Conservation (phyloP, 2,888 invertebrate genomes). For the Hyalella azteca region DNA sequence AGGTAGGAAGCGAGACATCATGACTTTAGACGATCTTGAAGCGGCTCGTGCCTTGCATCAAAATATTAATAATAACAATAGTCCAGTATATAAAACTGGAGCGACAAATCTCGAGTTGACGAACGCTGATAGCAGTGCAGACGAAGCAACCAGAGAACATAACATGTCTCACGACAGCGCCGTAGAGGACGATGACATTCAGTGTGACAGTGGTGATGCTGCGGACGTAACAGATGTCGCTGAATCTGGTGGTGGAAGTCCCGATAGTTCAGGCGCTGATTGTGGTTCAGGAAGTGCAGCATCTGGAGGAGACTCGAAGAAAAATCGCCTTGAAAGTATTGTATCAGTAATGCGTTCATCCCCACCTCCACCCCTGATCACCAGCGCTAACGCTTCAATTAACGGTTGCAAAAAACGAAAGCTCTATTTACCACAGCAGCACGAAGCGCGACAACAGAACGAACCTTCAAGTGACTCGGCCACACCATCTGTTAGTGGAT, state of each 20-base stretch:
- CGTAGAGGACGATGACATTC: slow-evolving; percentile 46
- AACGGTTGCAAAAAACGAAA: slow-evolving; percentile 96
- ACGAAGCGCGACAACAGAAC: slow-evolving; percentile 69
- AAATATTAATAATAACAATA: slow-evolving; percentile 56
- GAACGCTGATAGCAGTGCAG: slow-evolving; percentile 49
- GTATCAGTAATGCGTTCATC: slow-evolving; percentile 84
- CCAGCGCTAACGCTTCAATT: slow-evolving; percentile 71
- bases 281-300: slow-evolving; percentile 38
- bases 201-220: slow-evolving; percentile 51
- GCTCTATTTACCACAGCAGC: slow-evolving; percentile 93
- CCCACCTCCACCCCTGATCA: slow-evolving; percentile 52
- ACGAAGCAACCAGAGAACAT: slow-evolving; percentile 43
- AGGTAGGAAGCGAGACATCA: slow-evolving; percentile 47
- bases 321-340: slow-evolving; percentile 93
- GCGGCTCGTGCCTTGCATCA: slow-evolving; percentile 51
- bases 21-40: slow-evolving; percentile 54
- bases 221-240: slow-evolving; percentile 51
- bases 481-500: slow-evolving; percentile 49
- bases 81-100: slow-evolving; percentile 49
- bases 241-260: slow-evolving; percentile 39
- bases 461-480: slow-evolving; percentile 25
- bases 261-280: slow-evolving; percentile 39
- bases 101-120: slow-evolving; percentile 41
- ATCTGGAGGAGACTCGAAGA: slow-evolving; percentile 73
- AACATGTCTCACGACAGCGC: slow-evolving; percentile 45